Conservation (phyloP, 2,113 vertebrate species). For the Tiliqua scincoides region DNA sequence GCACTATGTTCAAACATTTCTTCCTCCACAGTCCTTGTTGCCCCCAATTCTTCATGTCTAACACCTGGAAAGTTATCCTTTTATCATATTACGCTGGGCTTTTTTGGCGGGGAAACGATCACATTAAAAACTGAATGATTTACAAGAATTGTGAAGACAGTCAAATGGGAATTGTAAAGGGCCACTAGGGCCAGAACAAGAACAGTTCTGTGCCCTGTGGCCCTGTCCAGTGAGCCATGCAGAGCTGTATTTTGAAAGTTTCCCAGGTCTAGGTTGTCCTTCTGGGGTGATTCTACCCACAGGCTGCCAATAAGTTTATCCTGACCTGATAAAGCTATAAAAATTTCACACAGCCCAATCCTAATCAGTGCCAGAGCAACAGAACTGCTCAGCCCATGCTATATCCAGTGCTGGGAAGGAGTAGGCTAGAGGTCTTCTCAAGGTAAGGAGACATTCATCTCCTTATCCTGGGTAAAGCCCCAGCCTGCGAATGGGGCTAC, state of each 20-base stretch:
- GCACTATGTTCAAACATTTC: not conserved
- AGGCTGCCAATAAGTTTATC: not conserved
- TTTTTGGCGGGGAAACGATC: too few relatives aligned
- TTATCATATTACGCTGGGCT: not conserved
- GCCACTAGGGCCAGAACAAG: not conserved
- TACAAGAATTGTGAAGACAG: too few relatives aligned
- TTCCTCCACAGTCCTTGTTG: not conserved
- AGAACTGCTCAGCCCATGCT: too few relatives aligned
- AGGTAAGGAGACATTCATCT: too few relatives aligned
- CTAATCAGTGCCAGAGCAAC: too few relatives aligned
- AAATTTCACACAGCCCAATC: not conserved
- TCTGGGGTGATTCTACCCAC: not conserved
- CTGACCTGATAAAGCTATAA: not conserved
- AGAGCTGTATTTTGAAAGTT: not conserved
- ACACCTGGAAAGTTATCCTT: not conserved
- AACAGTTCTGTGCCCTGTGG: too few relatives aligned
- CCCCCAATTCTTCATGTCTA: not conserved
- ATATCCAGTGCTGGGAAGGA: too few relatives aligned
- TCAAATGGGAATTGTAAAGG: not conserved
- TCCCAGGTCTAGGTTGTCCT: not conserved
- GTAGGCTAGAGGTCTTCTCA: too few relatives aligned
- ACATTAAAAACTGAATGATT: not conserved
- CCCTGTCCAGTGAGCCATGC: not conserved
- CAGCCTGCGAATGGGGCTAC: too few relatives aligned
- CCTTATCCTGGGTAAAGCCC: too few relatives aligned